Base-by-base conservation (phyloP, 2,888 invertebrate genomes). In the Andrena haemorrhoa region DNA sequence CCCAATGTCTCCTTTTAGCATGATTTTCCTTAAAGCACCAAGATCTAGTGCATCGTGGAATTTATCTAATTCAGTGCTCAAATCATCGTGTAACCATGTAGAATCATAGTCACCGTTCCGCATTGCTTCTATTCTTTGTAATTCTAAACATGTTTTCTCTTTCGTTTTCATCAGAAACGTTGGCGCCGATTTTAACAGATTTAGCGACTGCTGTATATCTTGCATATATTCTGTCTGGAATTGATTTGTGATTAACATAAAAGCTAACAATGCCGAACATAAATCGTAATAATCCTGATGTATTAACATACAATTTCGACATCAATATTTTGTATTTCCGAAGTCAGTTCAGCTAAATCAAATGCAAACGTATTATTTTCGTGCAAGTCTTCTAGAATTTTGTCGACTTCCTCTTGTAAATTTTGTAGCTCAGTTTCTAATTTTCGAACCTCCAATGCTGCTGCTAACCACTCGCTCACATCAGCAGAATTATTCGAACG, bases 21-120 rank as follows among this genome's bases (percentile, higher is more conserved):
- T 87, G n/a, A 93, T 84, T 88, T 92, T 93, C 66, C 90, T 89
- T 41, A 92, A 83, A 29, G 92, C 92, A 72, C 90, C 86, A 3
- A 93, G 75, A 72, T 92, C 82, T 23, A 93, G 83, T 31, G 66
- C 81, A 29, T 91, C 82, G 51, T 90, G 68, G 77, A 92, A 93
- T 20, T 87, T 82, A 33, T 87, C 79, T 6, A 93, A 63, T 87
- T 93, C 93, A 12, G 70, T 84, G 26, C 68, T 84, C 65, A 91
- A 83, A 83, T 91, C 85, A 6, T 88, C 86, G 26, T 89, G 71
- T 26, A 88, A 66, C 82, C 89, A 91, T 47, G 79, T 85, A n/a
- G 56, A 31, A 56, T 89, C 84, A 47, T 85, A 79, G 69, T 83
- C 68, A 29, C 86, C 73, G 3, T 35, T 79, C 41, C 86, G 85